A percentile compares a stretch with the other conserved stretches of the same genome.
phyloP scores from a whole-genome alignment of 2,888 invertebrate species.

The Patella caerulea region DNA sequence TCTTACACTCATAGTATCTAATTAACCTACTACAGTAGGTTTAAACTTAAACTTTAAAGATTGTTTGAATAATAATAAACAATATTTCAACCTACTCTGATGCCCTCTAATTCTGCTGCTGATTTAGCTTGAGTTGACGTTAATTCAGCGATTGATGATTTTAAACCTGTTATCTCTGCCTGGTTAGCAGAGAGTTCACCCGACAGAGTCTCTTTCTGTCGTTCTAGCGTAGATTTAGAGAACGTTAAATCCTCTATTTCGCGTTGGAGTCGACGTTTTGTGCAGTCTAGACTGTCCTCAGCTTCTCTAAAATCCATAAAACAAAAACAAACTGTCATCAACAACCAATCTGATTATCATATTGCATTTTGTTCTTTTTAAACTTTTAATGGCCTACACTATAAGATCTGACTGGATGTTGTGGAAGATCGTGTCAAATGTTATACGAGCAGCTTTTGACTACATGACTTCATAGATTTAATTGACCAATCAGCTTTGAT shows the following conservation, averaged over 20 bases:
- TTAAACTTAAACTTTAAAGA: not conserved
- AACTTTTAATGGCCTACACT: too few species aligned
- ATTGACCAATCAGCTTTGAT: too few species aligned
- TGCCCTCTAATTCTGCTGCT: constrained; percentile 56
- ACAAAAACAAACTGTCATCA: not conserved
- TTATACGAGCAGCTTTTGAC: too few species aligned
- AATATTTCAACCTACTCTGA: constrained; percentile 51
- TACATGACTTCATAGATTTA: too few species aligned
- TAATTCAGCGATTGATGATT: constrained; percentile 56
- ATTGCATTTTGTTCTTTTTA: too few species aligned
- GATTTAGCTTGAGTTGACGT: constrained; percentile 58
- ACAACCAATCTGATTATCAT: too few species aligned
- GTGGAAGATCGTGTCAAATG: too few species aligned
- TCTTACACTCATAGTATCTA: too few species aligned
- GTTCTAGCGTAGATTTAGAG: constrained; percentile 50
- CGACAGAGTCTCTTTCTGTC: constrained; percentile 60
- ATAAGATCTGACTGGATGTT: too few species aligned
- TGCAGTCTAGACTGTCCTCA: constrained; percentile 46
- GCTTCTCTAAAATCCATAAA: constrained; percentile 37
- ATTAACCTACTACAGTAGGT: not conserved
- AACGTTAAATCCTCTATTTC: constrained; percentile 59
- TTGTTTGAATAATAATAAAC: not conserved
- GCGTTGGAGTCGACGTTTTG: constrained; percentile 44
- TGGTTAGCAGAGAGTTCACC: constrained; percentile 53
- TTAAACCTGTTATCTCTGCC: constrained; percentile 57